Evolutionary conservation across 1,140 invertebrate genomes (phyloP), one percentile per base, ranked within the genome.

Genomic region (Cotesia vestalis): DNA sequence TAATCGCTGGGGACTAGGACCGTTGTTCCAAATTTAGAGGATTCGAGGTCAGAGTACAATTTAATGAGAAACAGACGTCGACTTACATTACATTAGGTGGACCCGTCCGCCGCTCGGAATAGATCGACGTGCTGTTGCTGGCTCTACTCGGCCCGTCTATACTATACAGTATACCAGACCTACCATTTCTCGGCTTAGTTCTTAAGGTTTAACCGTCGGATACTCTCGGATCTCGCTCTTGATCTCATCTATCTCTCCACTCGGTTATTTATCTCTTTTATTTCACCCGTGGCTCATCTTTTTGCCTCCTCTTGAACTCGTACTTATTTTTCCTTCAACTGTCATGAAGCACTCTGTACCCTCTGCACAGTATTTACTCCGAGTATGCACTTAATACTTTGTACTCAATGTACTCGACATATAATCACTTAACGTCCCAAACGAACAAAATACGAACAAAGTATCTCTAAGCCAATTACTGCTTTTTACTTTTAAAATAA

Each of bases 61-160:
- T 83, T 86, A 86, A 86, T 85, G 85, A 86, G 84, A 85, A 86
- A 84, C 85, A 86, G 84, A 85, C 84, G 83, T 76, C 79, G 80
- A 83, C 78, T 84, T 84, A 46, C 40, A 46, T 46, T 46, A 46
- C 40, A 46, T 46, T 46, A 83, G 83, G 84, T 82, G 80, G 78
- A 77, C 68, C 71, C 75, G 78, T 74, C 75, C 72, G 78, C 82
- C 76, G 78, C 82, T 76, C 78, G 80, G 82, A 86, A 86, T 86
- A 85, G 85, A 86, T 83, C 78, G 78, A 79, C 81, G 80, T 78
- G 77, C 78, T 46, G 40, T 46, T 46, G 40, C 40, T 46, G 40
- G 6, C 40, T 46, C 40, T 11, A 46, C 80, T 78, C 6, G 11
- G 40, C 11, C 40, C 40, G 40, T 27, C 27, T 27, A 27, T 27